These are phyloP conservation scores for Scaptodrosophila latifasciaeformis DNA, from an alignment of 2,888 invertebrate genomes.

Conservation along the genomic window DNA sequence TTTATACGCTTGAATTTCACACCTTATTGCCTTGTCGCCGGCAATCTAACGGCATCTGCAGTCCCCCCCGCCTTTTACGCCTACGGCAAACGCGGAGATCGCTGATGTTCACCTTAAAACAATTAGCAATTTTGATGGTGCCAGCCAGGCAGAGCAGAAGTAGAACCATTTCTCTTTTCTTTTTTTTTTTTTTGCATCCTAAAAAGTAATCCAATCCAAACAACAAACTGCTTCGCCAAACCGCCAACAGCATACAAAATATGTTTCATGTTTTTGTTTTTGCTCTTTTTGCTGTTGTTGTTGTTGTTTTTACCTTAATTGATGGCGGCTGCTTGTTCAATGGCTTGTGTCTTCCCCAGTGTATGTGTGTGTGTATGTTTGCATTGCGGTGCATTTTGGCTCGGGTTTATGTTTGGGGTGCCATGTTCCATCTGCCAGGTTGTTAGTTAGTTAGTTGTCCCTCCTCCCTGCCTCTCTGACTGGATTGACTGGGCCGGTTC, in stretches of 20 bases:
- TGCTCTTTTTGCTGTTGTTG: background rate
- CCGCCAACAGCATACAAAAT: too few relatives aligned
- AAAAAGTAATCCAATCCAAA: background rate
- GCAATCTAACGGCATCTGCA: too few relatives aligned
- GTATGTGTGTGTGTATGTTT: background rate
- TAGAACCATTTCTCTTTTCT: too few relatives aligned
- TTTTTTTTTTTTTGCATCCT: background rate
- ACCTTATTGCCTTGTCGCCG: slow-evolving; percentile 50
- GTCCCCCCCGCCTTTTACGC: slow-evolving; percentile 18
- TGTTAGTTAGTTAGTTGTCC: slow-evolving; percentile 6
- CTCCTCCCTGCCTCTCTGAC: background rate
- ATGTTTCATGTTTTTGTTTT: background rate
- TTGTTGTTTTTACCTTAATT: slow-evolving; percentile 40
- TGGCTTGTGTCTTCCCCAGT: slow-evolving; percentile 36
- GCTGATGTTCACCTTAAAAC: slow-evolving; percentile 46
- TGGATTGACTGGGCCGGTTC: background rate
- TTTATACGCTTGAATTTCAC: slow-evolving; percentile 63
- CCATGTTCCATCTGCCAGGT: slow-evolving; percentile 18
- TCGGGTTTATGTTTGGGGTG: slow-evolving; percentile 34
- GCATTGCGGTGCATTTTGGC: slow-evolving; percentile 43
- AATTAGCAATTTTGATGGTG: slow-evolving; percentile 56
- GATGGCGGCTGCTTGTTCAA: slow-evolving; percentile 52
- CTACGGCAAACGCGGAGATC: background rate
- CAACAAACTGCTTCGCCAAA: too few relatives aligned
- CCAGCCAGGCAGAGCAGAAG: too few relatives aligned